A percentile compares a stretch with the other conserved stretches of the same genome.
These are phyloP conservation scores for Diadumene lineata DNA, from an alignment of 92 coral and sea anemone species.

Conservation along the genomic window DNA sequence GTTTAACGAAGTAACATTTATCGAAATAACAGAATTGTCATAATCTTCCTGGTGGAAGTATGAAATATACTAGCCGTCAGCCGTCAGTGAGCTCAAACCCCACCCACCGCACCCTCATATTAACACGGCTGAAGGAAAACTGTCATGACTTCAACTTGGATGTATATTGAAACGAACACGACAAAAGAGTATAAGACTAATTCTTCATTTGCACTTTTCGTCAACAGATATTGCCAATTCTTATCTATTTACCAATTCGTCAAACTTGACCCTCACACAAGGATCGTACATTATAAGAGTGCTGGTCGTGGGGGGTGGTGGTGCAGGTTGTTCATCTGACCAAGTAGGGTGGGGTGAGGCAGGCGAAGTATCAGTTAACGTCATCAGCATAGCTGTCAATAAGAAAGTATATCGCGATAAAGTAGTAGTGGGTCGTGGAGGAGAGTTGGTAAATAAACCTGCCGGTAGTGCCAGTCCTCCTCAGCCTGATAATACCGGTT, in stretches of 20 bases:
- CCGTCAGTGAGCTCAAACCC: no score
- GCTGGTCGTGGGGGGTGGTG: constrained; percentile 55
- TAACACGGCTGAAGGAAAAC: no score
- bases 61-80: no score
- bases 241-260: not conserved
- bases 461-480: not conserved
- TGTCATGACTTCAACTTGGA: no score
- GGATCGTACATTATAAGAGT: constrained; percentile 39
- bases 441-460: not conserved
- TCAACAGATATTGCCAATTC: not conserved
- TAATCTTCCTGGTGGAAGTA: no score
- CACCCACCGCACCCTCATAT: no score
- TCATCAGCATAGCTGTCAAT: not conserved
- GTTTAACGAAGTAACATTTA: no score
- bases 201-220: no score
- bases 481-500: not conserved
- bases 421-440: constrained; percentile 52
- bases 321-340: constrained; percentile 41
- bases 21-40: no score
- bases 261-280: constrained; percentile 22
- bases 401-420: not conserved
- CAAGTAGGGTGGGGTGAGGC: constrained; percentile 21
- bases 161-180: no score
- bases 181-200: no score
- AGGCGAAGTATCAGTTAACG: constrained; percentile 21